phyloP scores from a whole-genome alignment of 2,113 vertebrate species.

The Antennarius striatus region DNA sequence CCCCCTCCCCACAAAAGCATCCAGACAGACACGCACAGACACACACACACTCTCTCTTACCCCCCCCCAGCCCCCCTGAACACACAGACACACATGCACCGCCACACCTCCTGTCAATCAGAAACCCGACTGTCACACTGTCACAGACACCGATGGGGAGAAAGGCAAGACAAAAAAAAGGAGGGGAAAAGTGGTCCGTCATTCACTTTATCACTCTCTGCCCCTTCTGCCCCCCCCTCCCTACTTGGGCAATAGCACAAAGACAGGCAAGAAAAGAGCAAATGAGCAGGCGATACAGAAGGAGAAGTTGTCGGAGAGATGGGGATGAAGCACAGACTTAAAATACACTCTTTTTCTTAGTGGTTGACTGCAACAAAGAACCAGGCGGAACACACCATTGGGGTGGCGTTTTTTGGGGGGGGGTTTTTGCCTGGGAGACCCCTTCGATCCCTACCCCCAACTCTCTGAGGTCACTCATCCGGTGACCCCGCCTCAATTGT shows the following conservation, averaged over 20 bases:
- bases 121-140: slow-evolving; percentile 50
- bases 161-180: slow-evolving; percentile 48
- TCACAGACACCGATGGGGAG: slow-evolving; percentile 52
- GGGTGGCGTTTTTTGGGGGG: slow-evolving; percentile 43
- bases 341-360: slow-evolving; percentile 76
- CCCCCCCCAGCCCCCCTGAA: neutral
- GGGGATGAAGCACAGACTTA: slow-evolving; percentile 47
- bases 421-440: slow-evolving; percentile 63
- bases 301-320: slow-evolving; percentile 42
- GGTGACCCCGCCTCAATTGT: slow-evolving; percentile 79
- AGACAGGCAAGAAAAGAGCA: slow-evolving; percentile 54
- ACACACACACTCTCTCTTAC: slow-evolving; percentile 43
- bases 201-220: slow-evolving; percentile 66
- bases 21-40: slow-evolving; percentile 72
- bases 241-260: slow-evolving; percentile 35
- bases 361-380: slow-evolving; percentile 65
- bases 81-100: slow-evolving; percentile 45
- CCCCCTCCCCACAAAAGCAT: slow-evolving; percentile 25
- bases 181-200: slow-evolving; percentile 63
- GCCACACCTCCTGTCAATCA: slow-evolving; percentile 76
- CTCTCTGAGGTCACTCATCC: slow-evolving; percentile 73
- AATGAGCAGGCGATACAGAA: slow-evolving; percentile 37
- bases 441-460: slow-evolving; percentile 66
- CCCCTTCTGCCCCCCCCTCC: slow-evolving; percentile 41
- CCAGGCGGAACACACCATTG: slow-evolving; percentile 63